phyloP scores from a whole-genome alignment of 2,888 invertebrate species.

The Acleris holmiana region DNA sequence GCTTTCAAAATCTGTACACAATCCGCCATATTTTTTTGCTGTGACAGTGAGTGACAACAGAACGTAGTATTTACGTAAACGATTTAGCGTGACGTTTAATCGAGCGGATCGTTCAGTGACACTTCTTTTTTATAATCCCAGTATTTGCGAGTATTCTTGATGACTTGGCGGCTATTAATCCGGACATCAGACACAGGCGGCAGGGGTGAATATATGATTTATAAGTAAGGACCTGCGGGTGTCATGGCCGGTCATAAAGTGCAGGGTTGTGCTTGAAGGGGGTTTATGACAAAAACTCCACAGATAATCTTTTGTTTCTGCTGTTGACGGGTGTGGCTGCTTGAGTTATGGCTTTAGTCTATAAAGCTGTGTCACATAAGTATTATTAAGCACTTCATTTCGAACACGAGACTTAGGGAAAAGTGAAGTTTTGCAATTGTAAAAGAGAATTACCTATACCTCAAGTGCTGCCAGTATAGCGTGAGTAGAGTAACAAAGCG shows the following conservation, averaged over 20 bases:
- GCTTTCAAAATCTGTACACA: constrained; percentile 30
- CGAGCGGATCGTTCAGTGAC: constrained; percentile 34
- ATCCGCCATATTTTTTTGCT: constrained; percentile 24
- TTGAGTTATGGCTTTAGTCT: constrained; percentile 44
- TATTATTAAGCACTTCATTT: neutral
- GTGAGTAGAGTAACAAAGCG: neutral
- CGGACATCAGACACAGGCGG: constrained; percentile 58
- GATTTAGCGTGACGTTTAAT: constrained; percentile 28
- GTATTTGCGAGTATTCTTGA: constrained; percentile 29
- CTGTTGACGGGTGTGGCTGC: constrained; percentile 46
- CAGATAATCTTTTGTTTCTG: constrained; percentile 56
- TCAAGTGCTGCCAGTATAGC: too few relatives aligned
- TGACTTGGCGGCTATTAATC: constrained; percentile 57
- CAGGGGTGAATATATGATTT: constrained; percentile 51
- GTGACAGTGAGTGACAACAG: constrained; percentile 7
- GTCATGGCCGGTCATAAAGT: constrained; percentile 52
- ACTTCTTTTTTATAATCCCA: constrained; percentile 29
- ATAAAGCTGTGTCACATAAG: constrained; percentile 1
- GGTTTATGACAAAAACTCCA: constrained; percentile 52
- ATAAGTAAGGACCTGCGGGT: constrained; percentile 51
- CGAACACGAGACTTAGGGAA: neutral
- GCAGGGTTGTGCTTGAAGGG: constrained; percentile 51
- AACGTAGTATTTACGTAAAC: constrained; percentile 35
- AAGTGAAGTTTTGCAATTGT: too few relatives aligned
- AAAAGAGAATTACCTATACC: too few relatives aligned